Evolutionary conservation across 2,113 vertebrate species (phyloP), one percentile per base, ranked within the genome.

Genomic region (Atractosteus spatula): DNA sequence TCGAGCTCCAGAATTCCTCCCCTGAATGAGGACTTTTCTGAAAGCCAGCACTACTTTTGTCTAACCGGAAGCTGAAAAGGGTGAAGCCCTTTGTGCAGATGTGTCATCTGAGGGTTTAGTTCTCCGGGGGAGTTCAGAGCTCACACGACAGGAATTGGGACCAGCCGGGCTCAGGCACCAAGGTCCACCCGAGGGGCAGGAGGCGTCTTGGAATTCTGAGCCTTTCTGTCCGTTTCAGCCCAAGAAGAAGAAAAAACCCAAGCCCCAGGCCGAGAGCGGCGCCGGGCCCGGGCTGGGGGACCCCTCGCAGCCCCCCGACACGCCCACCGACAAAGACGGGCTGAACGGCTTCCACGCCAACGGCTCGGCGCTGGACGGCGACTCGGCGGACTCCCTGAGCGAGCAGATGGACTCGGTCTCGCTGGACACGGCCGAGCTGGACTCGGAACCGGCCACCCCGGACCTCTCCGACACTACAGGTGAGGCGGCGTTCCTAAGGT

Each of bases 191-290:
- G 29, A 29, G 29, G 29, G 2, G 29, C 29, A 29, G 29, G 29
- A 29, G 29, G 29, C 29, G 29, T 29, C 29, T 29, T 29, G 29
- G 29, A 29, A 29, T 29, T 29, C 29, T 29, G 29, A 29, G 29
- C 29, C 29, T 29, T 62, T 51, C 47, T 51, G 5, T 51, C 8
- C 11, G 29, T 59, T 76, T 13, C 79, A 98, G 96, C 96, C 95
- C 84, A 97, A 97, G 89, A 93, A 92, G 88, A 93, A 92, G 87
- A 98, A 96, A 94, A 98, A 98, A 90, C 91, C 88, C 77, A 98
- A 98, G 83, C 88, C 92, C 3, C 94, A 95, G 80, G 77, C 87
- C 0, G 90, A 92, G 75, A 69, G 85, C 14, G 77, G 79, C 2
- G 82, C 75, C 29, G 78, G 70, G 55, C 75, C 89, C 0, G 59